A percentile compares a stretch with the other conserved stretches of the same genome.
Evolutionary conservation across 2,797 vertebrate genomes (phyloP).

Genomic region (Sebastes miniatus): DNA sequence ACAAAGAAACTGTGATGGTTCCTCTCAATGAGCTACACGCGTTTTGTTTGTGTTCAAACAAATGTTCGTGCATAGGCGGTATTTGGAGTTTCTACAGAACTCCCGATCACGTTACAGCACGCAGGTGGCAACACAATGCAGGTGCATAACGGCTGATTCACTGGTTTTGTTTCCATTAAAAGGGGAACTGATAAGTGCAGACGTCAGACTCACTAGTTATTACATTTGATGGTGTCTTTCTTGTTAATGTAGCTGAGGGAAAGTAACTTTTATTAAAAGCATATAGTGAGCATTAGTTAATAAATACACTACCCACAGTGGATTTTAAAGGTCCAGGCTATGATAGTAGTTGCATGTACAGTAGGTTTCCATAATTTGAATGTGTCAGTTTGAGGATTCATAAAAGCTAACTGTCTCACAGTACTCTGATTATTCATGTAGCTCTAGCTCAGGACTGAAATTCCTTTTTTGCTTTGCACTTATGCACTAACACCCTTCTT

Average conservation of each 20-base stretch:
- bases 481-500: too few relatives aligned
- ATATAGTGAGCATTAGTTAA: not conserved
- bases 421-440: not conserved
- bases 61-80: constrained; percentile 6
- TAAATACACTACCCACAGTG: not conserved
- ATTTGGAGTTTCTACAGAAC: constrained; percentile 44
- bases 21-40: not conserved
- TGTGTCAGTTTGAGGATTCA: not conserved
- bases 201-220: too few relatives aligned
- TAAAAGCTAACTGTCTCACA: not conserved
- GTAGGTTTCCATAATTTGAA: not conserved
- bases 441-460: too few relatives aligned
- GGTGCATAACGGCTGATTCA: constrained; percentile 26
- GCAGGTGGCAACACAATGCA: constrained; percentile 37
- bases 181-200: not conserved
- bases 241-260: not conserved
- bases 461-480: too few relatives aligned
- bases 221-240: not conserved
- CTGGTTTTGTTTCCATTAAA: constrained; percentile 28
- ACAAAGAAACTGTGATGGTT: not conserved
- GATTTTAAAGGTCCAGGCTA: not conserved
- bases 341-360: not conserved
- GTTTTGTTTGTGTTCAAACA: constrained; percentile 60
- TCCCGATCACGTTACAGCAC: constrained; percentile 22
- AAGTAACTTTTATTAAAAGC: not conserved